Conservation (phyloP, 2,113 vertebrate species). For the Gracilinanus agilis region DNA sequence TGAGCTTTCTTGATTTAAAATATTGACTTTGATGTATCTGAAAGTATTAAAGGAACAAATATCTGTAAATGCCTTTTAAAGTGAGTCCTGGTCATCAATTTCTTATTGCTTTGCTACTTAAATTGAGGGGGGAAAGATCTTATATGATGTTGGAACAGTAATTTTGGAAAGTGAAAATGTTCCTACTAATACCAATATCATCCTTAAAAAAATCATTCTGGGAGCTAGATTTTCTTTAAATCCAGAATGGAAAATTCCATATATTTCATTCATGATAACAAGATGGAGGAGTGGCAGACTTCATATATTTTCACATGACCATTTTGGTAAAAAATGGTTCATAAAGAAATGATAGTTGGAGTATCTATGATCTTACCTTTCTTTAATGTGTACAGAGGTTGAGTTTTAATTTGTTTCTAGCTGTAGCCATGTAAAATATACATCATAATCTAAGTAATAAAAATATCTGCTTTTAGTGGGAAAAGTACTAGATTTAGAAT, state of each 20-base stretch:
- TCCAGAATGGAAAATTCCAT: not conserved
- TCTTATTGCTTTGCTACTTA: not conserved
- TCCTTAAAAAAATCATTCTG: not conserved
- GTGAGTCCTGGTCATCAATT: not conserved
- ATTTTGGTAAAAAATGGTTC: not conserved
- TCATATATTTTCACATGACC: not conserved
- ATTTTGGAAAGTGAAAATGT: not conserved
- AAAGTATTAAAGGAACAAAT: not conserved
- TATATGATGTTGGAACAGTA: not conserved
- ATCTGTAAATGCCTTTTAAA: not conserved
- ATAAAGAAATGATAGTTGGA: not conserved
- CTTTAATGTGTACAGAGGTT: not conserved
- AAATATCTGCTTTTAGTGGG: not conserved
- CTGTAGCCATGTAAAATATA: not conserved
- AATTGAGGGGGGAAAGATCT: not conserved
- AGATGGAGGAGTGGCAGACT: not conserved
- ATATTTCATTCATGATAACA: not conserved
- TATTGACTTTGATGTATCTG: not conserved
- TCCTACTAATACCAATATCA: not conserved
- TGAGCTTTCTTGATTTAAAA: conserved; percentile 12
- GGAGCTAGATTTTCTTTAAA: not conserved
- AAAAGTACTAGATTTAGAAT: not conserved
- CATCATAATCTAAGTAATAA: not conserved
- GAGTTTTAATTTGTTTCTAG: not conserved
- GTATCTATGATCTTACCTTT: too few species aligned